These are phyloP conservation scores for Uromys caudimaculatus DNA, from an alignment of 2,797 vertebrate species.

Conservation along the genomic window DNA sequence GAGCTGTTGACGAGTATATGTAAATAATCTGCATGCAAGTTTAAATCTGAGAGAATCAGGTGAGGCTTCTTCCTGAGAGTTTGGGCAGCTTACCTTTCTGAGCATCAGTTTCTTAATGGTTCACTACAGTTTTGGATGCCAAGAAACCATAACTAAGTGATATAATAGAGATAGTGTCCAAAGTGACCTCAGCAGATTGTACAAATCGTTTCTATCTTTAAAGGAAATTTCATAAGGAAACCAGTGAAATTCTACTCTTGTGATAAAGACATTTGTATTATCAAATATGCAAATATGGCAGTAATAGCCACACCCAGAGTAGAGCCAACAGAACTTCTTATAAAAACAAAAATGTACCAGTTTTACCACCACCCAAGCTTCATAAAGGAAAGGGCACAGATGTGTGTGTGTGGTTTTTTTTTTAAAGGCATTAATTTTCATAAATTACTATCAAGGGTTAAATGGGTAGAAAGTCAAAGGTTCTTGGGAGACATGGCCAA, in stretches of 20 bases:
- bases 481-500: neutral
- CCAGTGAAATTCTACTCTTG: neutral
- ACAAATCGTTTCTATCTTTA: neutral
- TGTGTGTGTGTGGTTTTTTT: too few species aligned
- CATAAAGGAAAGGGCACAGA: slow-evolving; percentile 9
- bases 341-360: neutral
- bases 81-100: neutral
- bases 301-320: neutral
- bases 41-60: neutral
- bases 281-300: neutral
- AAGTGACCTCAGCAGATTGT: neutral
- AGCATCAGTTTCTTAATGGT: neutral
- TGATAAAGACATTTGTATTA: neutral
- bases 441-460: neutral
- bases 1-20: neutral
- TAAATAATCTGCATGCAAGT: neutral
- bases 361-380: neutral
- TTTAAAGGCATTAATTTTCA: neutral
- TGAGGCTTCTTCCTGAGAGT: slow-evolving; percentile 3
- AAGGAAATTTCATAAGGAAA: slow-evolving; percentile 18
- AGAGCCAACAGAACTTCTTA: neutral
- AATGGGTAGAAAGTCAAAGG: neutral
- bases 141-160: neutral
- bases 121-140: neutral
- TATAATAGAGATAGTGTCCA: neutral